Percentiles rank a stretch among this genome's conserved stretches.
These are phyloP conservation scores for Scolanthus callimorphus DNA, from an alignment of 92 coral and sea anemone species.

Conservation along the genomic window DNA sequence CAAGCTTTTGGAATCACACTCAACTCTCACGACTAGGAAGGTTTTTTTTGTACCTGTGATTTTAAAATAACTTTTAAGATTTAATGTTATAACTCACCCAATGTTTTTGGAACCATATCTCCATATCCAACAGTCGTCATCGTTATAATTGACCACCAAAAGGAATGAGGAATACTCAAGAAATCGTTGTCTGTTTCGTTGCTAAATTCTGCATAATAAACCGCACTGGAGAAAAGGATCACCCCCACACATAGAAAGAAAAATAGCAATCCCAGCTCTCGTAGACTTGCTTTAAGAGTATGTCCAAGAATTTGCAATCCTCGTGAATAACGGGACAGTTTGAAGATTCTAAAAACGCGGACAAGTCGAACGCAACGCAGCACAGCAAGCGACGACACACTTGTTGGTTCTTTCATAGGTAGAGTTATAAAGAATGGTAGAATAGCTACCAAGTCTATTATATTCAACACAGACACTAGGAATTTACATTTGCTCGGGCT, in stretches of 20 bases:
- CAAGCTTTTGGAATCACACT: too few relatives aligned
- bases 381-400: slow-evolving; percentile 88
- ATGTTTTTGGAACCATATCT: slow-evolving; percentile 85
- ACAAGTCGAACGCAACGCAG: slow-evolving; percentile 88
- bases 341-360: slow-evolving; percentile 92
- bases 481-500: slow-evolving; percentile 93
- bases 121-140: slow-evolving; percentile 99
- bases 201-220: slow-evolving; percentile 86
- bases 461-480: slow-evolving; percentile 75
- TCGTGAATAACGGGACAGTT: slow-evolving; percentile 94
- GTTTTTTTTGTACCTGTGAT: too few relatives aligned
- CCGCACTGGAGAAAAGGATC: slow-evolving; percentile 89
- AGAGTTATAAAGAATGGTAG: slow-evolving; percentile 85
- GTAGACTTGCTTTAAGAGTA: slow-evolving; percentile 92
- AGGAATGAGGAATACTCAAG: slow-evolving; percentile 89
- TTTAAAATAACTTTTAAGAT: too few relatives aligned
- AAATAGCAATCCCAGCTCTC: slow-evolving; percentile 86
- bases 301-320: slow-evolving; percentile 96
- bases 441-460: slow-evolving; percentile 89
- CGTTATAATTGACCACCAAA: slow-evolving; percentile 99
- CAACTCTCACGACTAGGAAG: too few relatives aligned
- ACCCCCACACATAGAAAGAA: slow-evolving; percentile 97
- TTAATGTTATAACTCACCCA: too few relatives aligned
- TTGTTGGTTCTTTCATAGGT: slow-evolving; percentile 69
- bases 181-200: slow-evolving; percentile 51